These are phyloP conservation scores for Megaceryle torquata DNA, from an alignment of 2,113 vertebrate genomes.

Conservation along the genomic window DNA sequence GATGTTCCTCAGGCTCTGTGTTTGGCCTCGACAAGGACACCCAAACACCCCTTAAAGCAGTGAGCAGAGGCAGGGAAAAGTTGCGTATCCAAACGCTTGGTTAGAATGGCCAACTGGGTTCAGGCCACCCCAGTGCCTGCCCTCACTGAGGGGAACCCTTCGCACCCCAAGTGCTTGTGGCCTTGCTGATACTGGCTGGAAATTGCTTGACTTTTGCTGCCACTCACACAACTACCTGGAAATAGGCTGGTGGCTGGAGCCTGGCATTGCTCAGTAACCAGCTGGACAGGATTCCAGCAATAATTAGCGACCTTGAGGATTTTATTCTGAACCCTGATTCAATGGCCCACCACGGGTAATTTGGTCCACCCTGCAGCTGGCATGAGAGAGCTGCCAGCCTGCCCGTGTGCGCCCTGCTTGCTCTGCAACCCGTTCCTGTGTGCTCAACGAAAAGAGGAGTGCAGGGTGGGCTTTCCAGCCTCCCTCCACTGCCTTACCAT, in stretches of 20 bases:
- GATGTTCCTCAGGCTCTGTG: neutral
- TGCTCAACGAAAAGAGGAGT: accelerated
- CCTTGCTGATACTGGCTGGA: neutral
- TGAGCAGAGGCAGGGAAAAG: neutral
- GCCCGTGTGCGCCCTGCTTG: accelerated
- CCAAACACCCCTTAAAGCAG: neutral
- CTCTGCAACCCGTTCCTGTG: accelerated
- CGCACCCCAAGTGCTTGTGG: accelerated
- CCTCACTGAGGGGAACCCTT: accelerated
- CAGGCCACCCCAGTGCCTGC: neutral
- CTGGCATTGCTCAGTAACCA: neutral
- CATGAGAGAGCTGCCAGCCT: neutral
- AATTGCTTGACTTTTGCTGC: neutral
- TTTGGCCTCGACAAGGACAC: neutral
- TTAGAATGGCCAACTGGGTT: accelerated
- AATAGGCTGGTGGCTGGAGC: neutral
- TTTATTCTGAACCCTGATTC: neutral
- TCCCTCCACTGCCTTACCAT: accelerated
- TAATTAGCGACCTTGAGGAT: neutral
- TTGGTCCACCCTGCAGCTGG: neutral
- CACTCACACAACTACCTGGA: neutral
- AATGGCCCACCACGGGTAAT: neutral
- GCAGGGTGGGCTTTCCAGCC: neutral
- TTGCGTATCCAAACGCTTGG: accelerated
- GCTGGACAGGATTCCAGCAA: neutral